Conservation (phyloP, 2,888 invertebrate genomes). For the Osmoderma eremita region DNA sequence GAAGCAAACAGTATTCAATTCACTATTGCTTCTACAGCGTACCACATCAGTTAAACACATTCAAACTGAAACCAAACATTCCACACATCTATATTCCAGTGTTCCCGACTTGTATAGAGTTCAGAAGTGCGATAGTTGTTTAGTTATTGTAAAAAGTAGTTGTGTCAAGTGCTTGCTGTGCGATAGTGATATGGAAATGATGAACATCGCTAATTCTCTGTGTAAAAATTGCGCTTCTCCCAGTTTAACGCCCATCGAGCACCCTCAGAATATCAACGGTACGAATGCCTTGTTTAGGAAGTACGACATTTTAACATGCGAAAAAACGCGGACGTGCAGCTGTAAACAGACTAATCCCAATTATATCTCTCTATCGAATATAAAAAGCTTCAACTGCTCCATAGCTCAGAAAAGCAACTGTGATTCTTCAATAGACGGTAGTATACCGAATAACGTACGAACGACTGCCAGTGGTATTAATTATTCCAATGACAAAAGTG, state of each 20-base stretch:
- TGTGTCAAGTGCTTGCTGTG: conserved; percentile 56
- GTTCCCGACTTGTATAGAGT: conserved; percentile 46
- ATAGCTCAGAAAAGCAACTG: conserved; percentile 57
- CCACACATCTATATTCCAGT: conserved; percentile 47
- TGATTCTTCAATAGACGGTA: conserved; percentile 56
- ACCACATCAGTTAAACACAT: conserved; percentile 41
- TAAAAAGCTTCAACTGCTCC: conserved; percentile 61
- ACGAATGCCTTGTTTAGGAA: conserved; percentile 51
- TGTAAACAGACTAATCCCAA: conserved; percentile 57
- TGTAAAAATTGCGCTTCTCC: conserved; percentile 60
- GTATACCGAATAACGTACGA: conserved; percentile 57
- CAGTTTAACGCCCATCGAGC: conserved; percentile 59
- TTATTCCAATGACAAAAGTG: conserved; percentile 49
- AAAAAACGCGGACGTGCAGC: conserved; percentile 55
- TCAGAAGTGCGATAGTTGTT: conserved; percentile 50
- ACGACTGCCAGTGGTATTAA: conserved; percentile 63
- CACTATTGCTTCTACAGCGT: conserved; percentile 49
- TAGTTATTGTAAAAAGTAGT: conserved; percentile 45
- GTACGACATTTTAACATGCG: conserved; percentile 58
- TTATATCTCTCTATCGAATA: conserved; percentile 59
- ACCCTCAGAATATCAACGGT: conserved; percentile 52
- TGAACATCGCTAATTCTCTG: conserved; percentile 60
- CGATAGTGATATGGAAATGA: conserved; percentile 55
- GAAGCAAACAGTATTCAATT: conserved; percentile 53
- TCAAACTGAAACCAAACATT: conserved; percentile 37